These are phyloP conservation scores for Toxostoma redivivum DNA, from an alignment of 2,113 vertebrate species.

Conservation along the genomic window DNA sequence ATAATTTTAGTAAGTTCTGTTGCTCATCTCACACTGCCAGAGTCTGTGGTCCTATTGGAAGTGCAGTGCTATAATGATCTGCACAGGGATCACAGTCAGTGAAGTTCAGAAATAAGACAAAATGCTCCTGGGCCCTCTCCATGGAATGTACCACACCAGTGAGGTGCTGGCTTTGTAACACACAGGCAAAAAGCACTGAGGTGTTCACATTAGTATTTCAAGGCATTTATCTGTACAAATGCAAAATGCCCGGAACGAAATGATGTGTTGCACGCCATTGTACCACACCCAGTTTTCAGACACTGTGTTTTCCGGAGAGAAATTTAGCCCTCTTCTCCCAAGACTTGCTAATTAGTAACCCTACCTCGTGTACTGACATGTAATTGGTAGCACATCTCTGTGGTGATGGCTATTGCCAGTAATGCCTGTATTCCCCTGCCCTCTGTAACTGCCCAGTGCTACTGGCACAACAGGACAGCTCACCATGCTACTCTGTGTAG, in stretches of 20 bases:
- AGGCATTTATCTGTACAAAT: not conserved
- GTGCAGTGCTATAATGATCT: not conserved
- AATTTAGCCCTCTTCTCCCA: not conserved
- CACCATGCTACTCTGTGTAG: fast-evolving
- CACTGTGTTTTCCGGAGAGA: not conserved
- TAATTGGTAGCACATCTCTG: not conserved
- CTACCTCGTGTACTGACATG: not conserved
- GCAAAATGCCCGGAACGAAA: not conserved
- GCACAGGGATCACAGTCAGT: not conserved
- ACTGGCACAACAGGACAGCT: not conserved
- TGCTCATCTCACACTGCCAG: not conserved
- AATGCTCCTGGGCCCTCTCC: not conserved
- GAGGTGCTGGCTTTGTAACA: not conserved
- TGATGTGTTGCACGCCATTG: not conserved
- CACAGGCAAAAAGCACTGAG: not conserved
- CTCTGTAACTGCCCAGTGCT: not conserved
- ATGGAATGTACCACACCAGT: fast-evolving
- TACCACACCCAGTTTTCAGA: not conserved
- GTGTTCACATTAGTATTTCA: not conserved
- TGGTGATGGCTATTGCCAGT: not conserved
- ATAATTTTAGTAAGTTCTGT: not conserved
- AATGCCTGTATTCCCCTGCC: not conserved
- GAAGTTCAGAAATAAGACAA: not conserved
- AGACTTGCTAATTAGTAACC: not conserved
- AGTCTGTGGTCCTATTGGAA: not conserved